Evolutionary conservation across 2,888 invertebrate species (phyloP), one percentile per base, ranked within the genome.

Genomic region (Erebia epiphron): DNA sequence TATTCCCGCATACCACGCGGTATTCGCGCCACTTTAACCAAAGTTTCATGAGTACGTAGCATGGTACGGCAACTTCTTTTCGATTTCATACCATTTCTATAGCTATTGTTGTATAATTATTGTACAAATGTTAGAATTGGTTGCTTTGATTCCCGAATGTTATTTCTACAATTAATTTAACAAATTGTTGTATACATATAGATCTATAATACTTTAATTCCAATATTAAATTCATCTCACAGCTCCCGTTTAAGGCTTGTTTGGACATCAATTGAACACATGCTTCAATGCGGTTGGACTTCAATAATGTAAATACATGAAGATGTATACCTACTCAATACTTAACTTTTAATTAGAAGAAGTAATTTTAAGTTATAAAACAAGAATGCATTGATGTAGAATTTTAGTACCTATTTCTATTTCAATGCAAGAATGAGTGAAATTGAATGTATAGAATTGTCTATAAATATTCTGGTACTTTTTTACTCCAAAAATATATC

Each of bases 201-300:
- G 71, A 69, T 73, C 67, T 75, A 74, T 75, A 75, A 85, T 76
- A 76, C 72, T 75, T 76, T 72, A 66, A 70, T 72, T 78, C 71
- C 73, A 78, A 77, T 79, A 76, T 77, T 86, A 83, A 86, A 85
- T 84, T 87, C 84, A 86, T 88, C 86, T 91, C 91, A 92, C 91
- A 92, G 92, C 91, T 90, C 88, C 87, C 87, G 77, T 83, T 49
- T 90, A 91, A 92, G 91, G 90, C 91, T 89, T 77, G 26, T 87
- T 67, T 87, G 88, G 88, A 88, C 84, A 86, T 85, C 83, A 78
- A 78, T 84, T 90, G 89, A 92, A 91, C 90, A 92, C 90, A 88
- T 84, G 77, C 75, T 78, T 82, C 73, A 71, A 73, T 78, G 77
- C 75, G 66, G 65, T 75, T 79, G 77, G 78, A 79, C 79, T 82